Base-by-base conservation (phyloP, 2,113 vertebrate genomes). In the Anhinga rufa region DNA sequence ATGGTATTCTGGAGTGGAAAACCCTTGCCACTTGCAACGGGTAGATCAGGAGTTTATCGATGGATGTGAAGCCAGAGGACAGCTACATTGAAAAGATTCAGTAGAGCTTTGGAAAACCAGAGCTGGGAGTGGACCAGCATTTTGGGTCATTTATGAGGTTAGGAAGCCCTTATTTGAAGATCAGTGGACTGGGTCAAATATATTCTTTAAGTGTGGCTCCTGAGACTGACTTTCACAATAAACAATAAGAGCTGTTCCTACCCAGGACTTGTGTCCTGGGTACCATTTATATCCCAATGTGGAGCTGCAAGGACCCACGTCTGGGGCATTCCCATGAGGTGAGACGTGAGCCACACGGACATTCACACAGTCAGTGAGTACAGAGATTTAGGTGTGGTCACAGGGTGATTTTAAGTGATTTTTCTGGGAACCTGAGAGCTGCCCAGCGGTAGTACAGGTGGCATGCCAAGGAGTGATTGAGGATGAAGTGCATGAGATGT, bases 341-440 rank as follows among this genome's bases (percentile, higher is more conserved):
- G 42, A 86, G 44, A 75, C 32, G 17, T 2, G 6, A 92, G n/a
- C 31, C 44, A 29, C 7, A 4, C 3, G 12, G 38, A 31, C 22
- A 26, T 29, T 61, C n/a, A 26, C 1, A 6, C 0, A 1, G 28
- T 38, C 40, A 49, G 40, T 1, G 1, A 88, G 6, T 12, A 32
- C 14, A 70, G 70, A 79, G 28, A 55, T 42, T 49, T 60, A 68
- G 17, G 7, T n/a, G 7, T 55, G 26, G 19, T 55, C 20, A 16
- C 7, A 55, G 26, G 25, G 52, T 64, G 82, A 34, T n/a, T 85
- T 68, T 8, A 71, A 49, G 49, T 12, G 17, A 49, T 80, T 62
- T 38, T 72, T 84, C 21, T 64, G 40, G 58, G 58, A 66, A 72
- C 62, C 40, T 54, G 75, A 87, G 62, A 2, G 2, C 29, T 74